Conservation (phyloP, 2,797 vertebrate genomes). For the Sylvia borin region DNA sequence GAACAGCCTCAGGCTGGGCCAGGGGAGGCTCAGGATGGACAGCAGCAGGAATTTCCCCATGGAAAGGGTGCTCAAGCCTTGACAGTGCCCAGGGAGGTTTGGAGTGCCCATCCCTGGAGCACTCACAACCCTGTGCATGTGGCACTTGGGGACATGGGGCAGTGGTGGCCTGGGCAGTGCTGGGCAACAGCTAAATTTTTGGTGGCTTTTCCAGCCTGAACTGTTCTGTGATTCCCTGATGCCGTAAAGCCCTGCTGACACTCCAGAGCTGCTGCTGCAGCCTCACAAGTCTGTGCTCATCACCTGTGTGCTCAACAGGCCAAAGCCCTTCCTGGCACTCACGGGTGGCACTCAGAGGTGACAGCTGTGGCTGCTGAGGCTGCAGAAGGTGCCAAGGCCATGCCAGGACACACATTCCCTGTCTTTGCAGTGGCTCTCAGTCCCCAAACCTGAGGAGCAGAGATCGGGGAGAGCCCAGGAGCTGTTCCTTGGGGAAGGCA, state of each 20-base stretch:
- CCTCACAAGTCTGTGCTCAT: background rate
- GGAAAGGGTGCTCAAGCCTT: no score
- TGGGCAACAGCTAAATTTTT: background rate
- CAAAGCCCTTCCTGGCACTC: background rate
- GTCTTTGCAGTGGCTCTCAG: rapidly evolving
- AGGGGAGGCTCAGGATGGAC: no score
- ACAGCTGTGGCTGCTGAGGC: background rate
- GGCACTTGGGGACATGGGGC: no score
- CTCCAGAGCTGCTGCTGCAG: background rate
- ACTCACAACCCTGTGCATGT: no score
- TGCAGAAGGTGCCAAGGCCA: background rate
- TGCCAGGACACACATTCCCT: background rate
- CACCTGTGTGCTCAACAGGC: background rate
- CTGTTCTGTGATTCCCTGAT: background rate
- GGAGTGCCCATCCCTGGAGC: no score
- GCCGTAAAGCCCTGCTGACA: background rate
- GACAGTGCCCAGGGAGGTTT: no score
- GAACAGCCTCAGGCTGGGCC: no score
- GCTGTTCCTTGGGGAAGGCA: rapidly evolving
- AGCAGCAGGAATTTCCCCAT: no score
- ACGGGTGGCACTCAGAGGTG: no score
- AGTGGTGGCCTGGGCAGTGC: background rate
- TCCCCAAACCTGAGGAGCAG: background rate
- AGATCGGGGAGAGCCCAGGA: background rate
- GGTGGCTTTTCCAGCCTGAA: background rate